Conservation (phyloP, 2,113 vertebrate genomes). For the Cygnus buccinator region DNA sequence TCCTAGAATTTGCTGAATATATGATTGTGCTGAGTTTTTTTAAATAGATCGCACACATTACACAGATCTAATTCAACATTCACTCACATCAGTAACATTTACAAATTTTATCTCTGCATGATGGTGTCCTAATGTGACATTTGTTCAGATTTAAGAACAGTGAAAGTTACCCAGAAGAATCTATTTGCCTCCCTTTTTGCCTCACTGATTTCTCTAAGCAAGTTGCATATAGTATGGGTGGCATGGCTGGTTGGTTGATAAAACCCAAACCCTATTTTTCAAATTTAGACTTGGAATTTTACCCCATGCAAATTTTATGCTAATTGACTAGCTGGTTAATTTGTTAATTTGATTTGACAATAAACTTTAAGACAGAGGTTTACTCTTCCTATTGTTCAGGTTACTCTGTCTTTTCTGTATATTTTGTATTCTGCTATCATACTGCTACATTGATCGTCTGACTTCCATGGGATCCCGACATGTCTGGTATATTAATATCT, state of each 20-base stretch:
- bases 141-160: not conserved
- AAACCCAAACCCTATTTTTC: not conserved
- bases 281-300: not conserved
- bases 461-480: not conserved
- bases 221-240: not conserved
- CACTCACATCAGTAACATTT: not conserved
- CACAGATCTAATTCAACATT: not conserved
- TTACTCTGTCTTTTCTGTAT: not conserved
- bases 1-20: not conserved
- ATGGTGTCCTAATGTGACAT: not conserved
- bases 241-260: fast-evolving
- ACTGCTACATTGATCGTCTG: not conserved
- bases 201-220: not conserved
- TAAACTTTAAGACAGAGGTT: not conserved
- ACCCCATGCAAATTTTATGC: not conserved
- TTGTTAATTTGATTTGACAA: not conserved
- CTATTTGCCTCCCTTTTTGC: not conserved
- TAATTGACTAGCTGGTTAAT: not conserved
- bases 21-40: not conserved
- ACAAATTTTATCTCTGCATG: not conserved
- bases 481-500: not conserved
- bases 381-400: not conserved
- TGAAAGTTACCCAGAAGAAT: not conserved
- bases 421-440: not conserved
- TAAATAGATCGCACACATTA: not conserved